Percentiles rank a stretch among this genome's conserved stretches.
phyloP scores from a whole-genome alignment of 2,888 invertebrate genomes.

The Nezara viridula region DNA sequence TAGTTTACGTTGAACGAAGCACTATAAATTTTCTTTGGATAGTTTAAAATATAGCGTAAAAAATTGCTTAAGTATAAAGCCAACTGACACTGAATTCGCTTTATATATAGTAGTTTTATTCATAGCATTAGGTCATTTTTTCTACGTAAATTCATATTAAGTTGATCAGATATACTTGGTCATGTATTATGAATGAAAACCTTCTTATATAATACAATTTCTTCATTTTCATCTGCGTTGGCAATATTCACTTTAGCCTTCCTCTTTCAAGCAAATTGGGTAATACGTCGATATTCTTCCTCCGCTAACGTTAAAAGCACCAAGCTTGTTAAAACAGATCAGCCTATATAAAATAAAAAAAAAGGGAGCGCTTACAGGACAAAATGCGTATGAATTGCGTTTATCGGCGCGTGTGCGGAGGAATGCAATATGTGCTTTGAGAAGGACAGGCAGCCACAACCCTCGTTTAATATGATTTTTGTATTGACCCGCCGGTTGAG shows the following conservation, averaged over 20 bases:
- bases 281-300: neutral
- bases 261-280: neutral
- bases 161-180: no score
- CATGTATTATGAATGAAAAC: no score
- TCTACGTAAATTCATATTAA: no score
- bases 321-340: neutral
- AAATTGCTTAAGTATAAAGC: no score
- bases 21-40: no score
- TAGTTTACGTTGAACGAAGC: no score
- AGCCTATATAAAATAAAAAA: neutral
- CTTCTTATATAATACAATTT: no score
- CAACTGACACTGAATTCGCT: no score
- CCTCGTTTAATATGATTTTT: constrained; percentile 35
- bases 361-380: neutral
- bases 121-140: no score
- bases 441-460: constrained; percentile 1
- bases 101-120: no score
- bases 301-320: neutral
- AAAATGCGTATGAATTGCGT: constrained; percentile 15
- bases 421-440: neutral
- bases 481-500: neutral
- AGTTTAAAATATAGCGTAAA: no score
- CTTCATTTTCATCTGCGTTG: no score
- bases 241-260: neutral
- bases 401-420: constrained; percentile 5